Evolutionary conservation across 2,113 vertebrate genomes (phyloP), one percentile per base, ranked within the genome.

Genomic region (Thermophis baileyi): DNA sequence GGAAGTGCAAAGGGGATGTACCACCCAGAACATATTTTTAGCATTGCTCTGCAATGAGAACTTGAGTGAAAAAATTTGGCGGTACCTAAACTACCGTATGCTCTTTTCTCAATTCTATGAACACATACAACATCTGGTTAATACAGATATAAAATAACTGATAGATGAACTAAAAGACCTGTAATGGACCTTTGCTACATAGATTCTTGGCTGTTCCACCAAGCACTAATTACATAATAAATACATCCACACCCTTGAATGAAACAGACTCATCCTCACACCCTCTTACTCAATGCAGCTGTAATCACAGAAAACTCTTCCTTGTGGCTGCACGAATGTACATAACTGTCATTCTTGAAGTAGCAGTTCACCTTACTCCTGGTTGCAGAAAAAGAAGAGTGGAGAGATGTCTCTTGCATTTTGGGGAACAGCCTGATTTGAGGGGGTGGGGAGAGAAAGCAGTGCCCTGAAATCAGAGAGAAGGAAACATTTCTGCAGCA

Each of bases 41-140:
- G 44, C 3, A 57, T 95, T 90, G 96, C 87, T 95, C 94, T 94
- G 87, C 93, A 89, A 18, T 47, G 85, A n/a, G 18, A 92, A 63
- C 46, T 89, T 51, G 92, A 93, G 35, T 92, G 88, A 94, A 49
- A 88, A 90, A 22, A 25, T 49, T 35, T 74, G 22, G 91, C 22
- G 63, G 16, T 35, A 53, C 44, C 6, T 20, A 46, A 92, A 95
- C 3, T 49, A 60, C 4, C 7, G 27, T 1, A 85, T 40, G 16
- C 3, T 92, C 49, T 93, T 96, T 55, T 63, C 54, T 93, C 89
- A 90, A 87, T 55, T 87, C n/a, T 91, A 91, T 49, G 49, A 89
- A 88, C 47, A 55, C 25, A 57, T 14, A 60, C 9, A 54, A 20
- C 87, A 94, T 18, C 55, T 92, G 46, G 22, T 2, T 88, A 55